phyloP scores from a whole-genome alignment of 2,113 vertebrate species.

The Peromyscus leucopus region DNA sequence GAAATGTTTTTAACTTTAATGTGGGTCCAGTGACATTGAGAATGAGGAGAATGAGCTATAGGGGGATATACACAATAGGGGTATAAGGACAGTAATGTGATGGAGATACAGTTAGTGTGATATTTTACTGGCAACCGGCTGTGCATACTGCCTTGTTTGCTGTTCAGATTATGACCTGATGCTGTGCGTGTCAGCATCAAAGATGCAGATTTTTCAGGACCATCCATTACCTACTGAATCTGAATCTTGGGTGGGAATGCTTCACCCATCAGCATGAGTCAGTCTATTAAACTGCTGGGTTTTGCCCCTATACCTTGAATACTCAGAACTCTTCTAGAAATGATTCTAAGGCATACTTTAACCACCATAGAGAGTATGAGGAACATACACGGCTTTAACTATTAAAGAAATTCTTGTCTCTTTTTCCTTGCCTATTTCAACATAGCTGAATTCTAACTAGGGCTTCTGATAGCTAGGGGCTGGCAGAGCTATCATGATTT shows the following conservation, averaged over 20 bases:
- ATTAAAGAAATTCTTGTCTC: background rate
- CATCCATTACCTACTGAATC: background rate
- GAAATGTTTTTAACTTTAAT: background rate
- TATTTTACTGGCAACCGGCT: background rate
- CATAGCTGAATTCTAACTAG: background rate
- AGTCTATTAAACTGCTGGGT: background rate
- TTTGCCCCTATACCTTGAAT: background rate
- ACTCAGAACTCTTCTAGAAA: background rate
- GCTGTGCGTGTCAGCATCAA: background rate
- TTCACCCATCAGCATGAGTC: background rate
- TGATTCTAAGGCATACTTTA: background rate
- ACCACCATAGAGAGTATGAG: background rate
- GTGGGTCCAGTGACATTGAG: constrained; percentile 5
- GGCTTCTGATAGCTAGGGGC: constrained; percentile 23
- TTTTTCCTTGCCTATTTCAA: background rate
- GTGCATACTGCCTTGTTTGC: background rate
- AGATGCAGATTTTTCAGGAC: background rate
- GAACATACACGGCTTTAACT: background rate
- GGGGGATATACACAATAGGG: background rate
- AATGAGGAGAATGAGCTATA: background rate
- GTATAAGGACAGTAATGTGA: background rate
- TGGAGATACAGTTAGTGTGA: background rate
- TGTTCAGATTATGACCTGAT: background rate
- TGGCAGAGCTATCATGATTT: background rate
- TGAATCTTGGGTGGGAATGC: background rate